Conservation (phyloP, 2,888 invertebrate genomes). For the Tiliacea aurago region DNA sequence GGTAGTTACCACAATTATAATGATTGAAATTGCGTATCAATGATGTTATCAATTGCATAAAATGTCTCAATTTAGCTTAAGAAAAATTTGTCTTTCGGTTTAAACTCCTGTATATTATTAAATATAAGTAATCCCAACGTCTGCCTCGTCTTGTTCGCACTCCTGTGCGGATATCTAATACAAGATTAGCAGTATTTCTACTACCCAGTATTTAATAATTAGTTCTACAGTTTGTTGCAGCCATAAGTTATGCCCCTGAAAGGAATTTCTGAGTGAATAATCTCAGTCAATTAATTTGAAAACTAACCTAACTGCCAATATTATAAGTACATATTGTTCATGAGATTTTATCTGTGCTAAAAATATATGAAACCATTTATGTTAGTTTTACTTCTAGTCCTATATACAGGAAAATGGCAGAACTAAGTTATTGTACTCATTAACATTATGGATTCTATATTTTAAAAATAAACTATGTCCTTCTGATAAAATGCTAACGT, state of each 20-base stretch:
- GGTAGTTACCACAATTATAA: constrained; percentile 13
- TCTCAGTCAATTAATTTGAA: not conserved
- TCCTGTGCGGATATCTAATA: constrained; percentile 13
- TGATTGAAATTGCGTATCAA: not conserved
- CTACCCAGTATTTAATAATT: constrained; percentile 36
- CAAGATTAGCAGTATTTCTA: constrained; percentile 38
- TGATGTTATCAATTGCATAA: not conserved
- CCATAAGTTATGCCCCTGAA: not conserved
- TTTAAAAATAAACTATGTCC: not conserved
- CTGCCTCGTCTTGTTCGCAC: not conserved
- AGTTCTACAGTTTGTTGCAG: not conserved
- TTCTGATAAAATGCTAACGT: constrained; percentile 3
- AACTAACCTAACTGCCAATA: not conserved
- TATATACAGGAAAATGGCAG: constrained; percentile 4
- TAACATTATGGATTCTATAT: not conserved
- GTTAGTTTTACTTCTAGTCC: constrained; percentile 21
- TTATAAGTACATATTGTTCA: not conserved
- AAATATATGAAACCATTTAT: not conserved
- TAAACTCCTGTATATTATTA: constrained; percentile 1
- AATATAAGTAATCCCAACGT: not conserved
- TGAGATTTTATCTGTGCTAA: not conserved
- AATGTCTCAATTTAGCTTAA: constrained; percentile 13
- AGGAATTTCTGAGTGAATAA: not conserved
- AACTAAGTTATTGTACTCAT: not conserved
- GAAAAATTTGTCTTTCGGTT: not conserved